A percentile compares a stretch with the other conserved stretches of the same genome.
phyloP scores from a whole-genome alignment of 2,113 vertebrate genomes.

The Theristicus caerulescens region DNA sequence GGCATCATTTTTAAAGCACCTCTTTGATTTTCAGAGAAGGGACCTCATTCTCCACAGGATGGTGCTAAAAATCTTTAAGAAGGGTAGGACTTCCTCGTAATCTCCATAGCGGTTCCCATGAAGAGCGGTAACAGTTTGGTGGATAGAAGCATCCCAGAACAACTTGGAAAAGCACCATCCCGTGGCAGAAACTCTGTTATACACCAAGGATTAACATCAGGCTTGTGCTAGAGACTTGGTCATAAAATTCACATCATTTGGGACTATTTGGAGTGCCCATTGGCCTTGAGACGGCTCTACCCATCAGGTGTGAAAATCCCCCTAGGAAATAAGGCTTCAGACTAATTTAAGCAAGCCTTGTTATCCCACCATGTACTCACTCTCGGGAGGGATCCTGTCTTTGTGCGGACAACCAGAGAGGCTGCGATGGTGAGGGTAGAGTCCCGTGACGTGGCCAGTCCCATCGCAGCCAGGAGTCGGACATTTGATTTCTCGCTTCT shows the following conservation, averaged over 20 bases:
- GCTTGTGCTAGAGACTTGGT: background rate
- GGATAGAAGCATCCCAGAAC: background rate
- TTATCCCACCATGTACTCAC: constrained; percentile 76
- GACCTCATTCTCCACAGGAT: constrained; percentile 51
- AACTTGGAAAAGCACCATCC: background rate
- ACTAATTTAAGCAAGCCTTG: too few species aligned
- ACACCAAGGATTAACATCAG: background rate
- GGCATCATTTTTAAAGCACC: background rate
- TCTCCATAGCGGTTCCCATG: background rate
- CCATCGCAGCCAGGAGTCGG: constrained; percentile 97
- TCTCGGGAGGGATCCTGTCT: constrained; percentile 98
- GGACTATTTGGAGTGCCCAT: background rate
- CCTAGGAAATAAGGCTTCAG: background rate
- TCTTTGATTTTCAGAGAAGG: background rate
- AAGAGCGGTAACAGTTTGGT: accelerated
- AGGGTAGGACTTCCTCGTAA: background rate
- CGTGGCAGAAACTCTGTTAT: background rate
- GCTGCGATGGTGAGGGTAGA: constrained; percentile 98
- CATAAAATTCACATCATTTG: background rate
- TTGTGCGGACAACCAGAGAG: constrained; percentile 98
- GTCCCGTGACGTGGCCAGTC: constrained; percentile 93
- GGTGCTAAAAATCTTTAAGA: constrained; percentile 61
- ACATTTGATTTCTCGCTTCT: constrained; percentile 97
- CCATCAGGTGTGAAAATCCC: background rate
- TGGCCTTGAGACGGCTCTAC: background rate